Evolutionary conservation across 2,797 vertebrate genomes (phyloP), one percentile per base, ranked within the genome.

Genomic region (Cuniculus paca): DNA sequence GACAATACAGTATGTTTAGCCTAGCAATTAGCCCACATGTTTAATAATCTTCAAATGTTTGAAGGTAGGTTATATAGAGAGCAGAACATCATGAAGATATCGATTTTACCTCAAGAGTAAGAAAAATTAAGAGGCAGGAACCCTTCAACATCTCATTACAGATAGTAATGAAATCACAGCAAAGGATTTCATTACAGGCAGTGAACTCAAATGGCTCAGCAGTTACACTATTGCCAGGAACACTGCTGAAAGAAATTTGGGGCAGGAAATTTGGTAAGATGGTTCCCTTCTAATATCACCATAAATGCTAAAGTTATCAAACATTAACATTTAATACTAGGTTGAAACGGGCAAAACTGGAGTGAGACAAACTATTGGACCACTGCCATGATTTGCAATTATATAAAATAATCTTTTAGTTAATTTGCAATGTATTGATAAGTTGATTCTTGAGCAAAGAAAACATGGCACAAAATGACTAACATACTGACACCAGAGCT

Each of bases 301-400:
- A 79, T 56, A 77, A 22, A 72, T 70, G 12, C 79, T 70, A 56
- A 77, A 88, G n/a, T 78, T 81, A 26, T 48, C 68, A 87, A 80
- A 26, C 17, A 92, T 81, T 92, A 95, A 96, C 74, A 85, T 60
- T 81, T 90, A 85, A 93, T 34, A 75, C 48, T 91, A 83, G 34
- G 34, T 75, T 95, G 72, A 97, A 94, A 96, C 58, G 45, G 39
- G 50, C 90, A 96, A 87, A 95, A 81, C 5, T 14, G 3, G 36
- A 79, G 36, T 75, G 52, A 85, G 90, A 88, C 80, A 82, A 2
- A 90, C 31, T 84, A 75, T 0, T 75, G 22, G n/a, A 81, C 36
- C 87, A 84, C 63, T 85, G 81, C 65, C 87, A 74, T 31, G 82
- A 42, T 88, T 90, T 80, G 90, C 68, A 86, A 93, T 70, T 79